Evolutionary conservation across 2,797 vertebrate species (phyloP), one percentile per base, ranked within the genome.

Genomic region (Lophotriccus pileatus): DNA sequence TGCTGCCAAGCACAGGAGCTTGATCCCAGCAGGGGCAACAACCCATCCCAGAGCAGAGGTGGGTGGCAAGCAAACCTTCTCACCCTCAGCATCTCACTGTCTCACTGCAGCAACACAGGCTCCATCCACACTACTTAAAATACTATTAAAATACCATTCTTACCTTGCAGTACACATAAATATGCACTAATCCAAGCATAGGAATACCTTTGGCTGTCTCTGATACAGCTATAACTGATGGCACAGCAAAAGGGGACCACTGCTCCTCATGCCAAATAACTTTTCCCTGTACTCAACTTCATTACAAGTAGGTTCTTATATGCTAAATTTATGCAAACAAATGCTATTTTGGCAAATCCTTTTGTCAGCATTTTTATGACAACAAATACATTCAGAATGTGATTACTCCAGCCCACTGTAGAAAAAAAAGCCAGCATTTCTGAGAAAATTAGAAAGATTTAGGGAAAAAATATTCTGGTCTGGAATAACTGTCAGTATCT

Each of bases 341-440:
- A 94, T 28, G 30, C 50, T 56, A 44, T 62, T 88, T 69, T 47
- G 28, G 69, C 7, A 6, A 89, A 89, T 81, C 78, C 47, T 87
- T 93, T 83, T 93, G 91, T 96, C 92, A 95, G 91, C 94, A 86
- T 41, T 91, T 97, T 95, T 84, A 66, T 52, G 62, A 94, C 84
- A 89, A 89, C 0, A 0, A 23, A 53, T 62, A 69, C 23, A 91
- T 62, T 66, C 70, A 90, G 50, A 94, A 89, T 70, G 79, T 56
- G 76, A 80, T 12, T 17, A 93, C 24, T 59, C 39, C 28, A 73
- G 66, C 56, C 62, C 16, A 7, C 39, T 84, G 90, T 91, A 93
- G 60, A 84, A 89, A 95, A 95, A 44, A 93, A 80, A n/a, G 60
- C 46, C 94, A 96, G 49, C 58, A 36, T 62, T 88, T 84, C 72